Evolutionary conservation across 2,888 invertebrate species (phyloP), one percentile per base, ranked within the genome.

Genomic region (Pammene aurita): DNA sequence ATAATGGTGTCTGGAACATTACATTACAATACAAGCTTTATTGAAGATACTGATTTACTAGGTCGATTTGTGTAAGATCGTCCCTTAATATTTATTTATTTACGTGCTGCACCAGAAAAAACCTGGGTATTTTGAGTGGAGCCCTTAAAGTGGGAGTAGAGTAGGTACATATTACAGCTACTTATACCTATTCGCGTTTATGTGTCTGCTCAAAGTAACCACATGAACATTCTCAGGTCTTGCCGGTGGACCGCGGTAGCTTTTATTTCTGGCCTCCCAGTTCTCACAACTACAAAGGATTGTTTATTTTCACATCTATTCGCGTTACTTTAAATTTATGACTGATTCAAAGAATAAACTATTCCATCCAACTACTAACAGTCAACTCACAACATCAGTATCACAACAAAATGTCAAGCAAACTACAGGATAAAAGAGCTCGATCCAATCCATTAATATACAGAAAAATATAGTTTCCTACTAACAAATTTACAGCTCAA

Each of bases 401-500:
- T 42, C 42, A 57, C 48, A 66, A 50, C 16, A 66, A 58, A 52
- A 58, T 41, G 48, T 38, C 65, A 42, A 7, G 10, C 48, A n/a
- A 34, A 56, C 61, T 26, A 16, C 55, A 62, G 48, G 26, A 68
- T 64, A 52, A 68, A 68, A 69, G 68, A 58, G 26, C 42, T 5
- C 44, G 52, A 42, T 46, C 58, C 58, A 38, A 64, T 52, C 64
- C 63, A 68, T 68, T 64, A 68, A 64, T 64, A 46, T 54, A 18
- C 13, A 38, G 35, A 58, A 67, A 68, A 68, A 58, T 64, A 68
- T 64, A 64, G 71, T 55, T 61, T 67, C 60, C 72, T 70, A 67
- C 76, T 75, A 76, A 76, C 72, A 72, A 75, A 75, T 75, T 76
- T 74, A 77, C 73, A 68, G 72, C 73, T 73, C 71, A 70, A 68